Base-by-base conservation (phyloP, 2,113 vertebrate genomes). In the Calyptomena viridis region DNA sequence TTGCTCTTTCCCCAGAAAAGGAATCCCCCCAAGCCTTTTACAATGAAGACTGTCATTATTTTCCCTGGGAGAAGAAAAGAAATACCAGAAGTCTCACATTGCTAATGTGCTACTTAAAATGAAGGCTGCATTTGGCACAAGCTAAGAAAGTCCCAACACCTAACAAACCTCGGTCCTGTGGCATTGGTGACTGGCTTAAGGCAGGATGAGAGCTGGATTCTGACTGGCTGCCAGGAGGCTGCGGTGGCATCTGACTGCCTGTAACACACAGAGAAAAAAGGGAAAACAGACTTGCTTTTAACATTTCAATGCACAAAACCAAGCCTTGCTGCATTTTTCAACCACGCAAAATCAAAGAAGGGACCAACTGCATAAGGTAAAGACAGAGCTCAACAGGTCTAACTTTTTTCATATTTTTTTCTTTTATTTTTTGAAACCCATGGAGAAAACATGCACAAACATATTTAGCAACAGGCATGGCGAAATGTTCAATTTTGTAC, bases 121-220 rank as follows among this genome's bases (percentile, higher is more conserved):
- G 60, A 93, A 94, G 74, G 79, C 47, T 76, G 67, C 33, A 64
- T 82, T 87, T 94, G 87, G 69, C 52, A 85, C 17, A 71, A 69
- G 62, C 8, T 58, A 63, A 82, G 85, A 74, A 89, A 78, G 23
- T 39, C 92, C 91, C 83, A 93, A 56, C 93, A 86, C 91, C 82
- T 92, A 96, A 98, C 98, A 96, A 95, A 99, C 99, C 99, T 99
- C 99, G 98, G 85, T 99, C 99, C 96, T 99, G 99, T 94, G 99
- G 98, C 99, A 99, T 98, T 89, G 99, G 99, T 44, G 99, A 99
- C 95, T 99, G 99, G 95, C 98, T 99, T 98, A 99, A 97, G 86
- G 98, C 98, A 80, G 98, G 98, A 90, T 98, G 99, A 94, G 98
- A 96, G 97, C 98, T 98, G 88, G 98, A 98, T 76, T 99, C 99